Base-by-base conservation (phyloP, 2,113 vertebrate genomes). In the Condylura cristata region DNA sequence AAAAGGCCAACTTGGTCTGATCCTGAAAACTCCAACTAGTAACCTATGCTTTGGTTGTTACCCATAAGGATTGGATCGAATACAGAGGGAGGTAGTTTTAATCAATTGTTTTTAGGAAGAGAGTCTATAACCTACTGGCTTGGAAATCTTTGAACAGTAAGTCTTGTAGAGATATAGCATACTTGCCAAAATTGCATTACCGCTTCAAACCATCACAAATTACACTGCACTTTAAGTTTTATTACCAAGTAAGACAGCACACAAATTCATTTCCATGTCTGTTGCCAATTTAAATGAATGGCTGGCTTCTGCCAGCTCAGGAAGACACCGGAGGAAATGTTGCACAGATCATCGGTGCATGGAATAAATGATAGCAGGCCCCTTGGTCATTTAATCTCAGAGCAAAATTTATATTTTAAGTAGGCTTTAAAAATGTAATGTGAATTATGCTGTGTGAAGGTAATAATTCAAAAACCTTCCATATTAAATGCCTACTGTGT, bases 251-350 rank as follows among this genome's bases (percentile, higher is more conserved):
- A 94, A 96, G 96, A 96, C 86, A 96, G 95, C 94, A 95, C 95
- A 96, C 93, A 96, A 95, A 96, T 96, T 95, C 96, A 97, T 95
- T 97, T 96, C 95, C 93, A 95, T 93, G 94, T 96, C 96, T 95
- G 91, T 96, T 95, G 96, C 95, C 96, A 97, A 97, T 97, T 97
- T 96, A 96, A 95, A 96, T 96, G 94, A 97, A 96, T 91, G 75
- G 93, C 96, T 93, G 86, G 86, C 85, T 97, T 89, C 94, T 96
- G 93, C 94, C 93, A 96, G 86, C 94, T 96, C 91, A 93, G 96
- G 91, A 95, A 96, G 95, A 95, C 89, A 96, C 93, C 5, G 0
- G 95, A 96, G 89, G 94, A 97, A 96, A 94, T 95, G 94, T 58
- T 91, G 84, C 93, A 93, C 79, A 93, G 95, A 97, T 93, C 96